Evolutionary conservation across 2,113 vertebrate species (phyloP), one percentile per base, ranked within the genome.

Genomic region (Trachemys scripta): DNA sequence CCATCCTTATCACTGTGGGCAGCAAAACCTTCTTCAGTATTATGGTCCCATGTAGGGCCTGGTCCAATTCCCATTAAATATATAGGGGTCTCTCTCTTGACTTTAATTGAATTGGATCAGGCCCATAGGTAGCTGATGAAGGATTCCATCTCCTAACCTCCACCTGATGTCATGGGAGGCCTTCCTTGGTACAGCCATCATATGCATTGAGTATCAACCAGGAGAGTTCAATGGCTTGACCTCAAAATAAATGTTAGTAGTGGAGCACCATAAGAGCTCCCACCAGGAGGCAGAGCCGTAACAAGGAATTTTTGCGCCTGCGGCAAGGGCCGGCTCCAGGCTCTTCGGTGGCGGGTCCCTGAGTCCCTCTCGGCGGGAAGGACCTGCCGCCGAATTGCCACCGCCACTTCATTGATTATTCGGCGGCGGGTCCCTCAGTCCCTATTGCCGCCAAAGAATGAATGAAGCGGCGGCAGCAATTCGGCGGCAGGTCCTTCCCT

Each of bases 51-150:
- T 94, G 89, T 94, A 83, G 38, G 53, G 69, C 45, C 47, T 90
- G 85, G 56, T 85, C 42, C 87, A 27, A 85, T 81, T 96, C 92
- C 84, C 69, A 91, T 93, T 93, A 95, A 89, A 83, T 82, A 95
- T 94, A 87, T 51, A 90, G 65, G 92, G 79, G 10, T 51, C 19
- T 81, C 56, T 93, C 57, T 27, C 57, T 85, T 82, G 90, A 93
- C 57, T 59, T 95, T 89, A 94, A 95, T 97, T 95, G 45, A 2
- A 22, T 38, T 87, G 86, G 80, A 89, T 89, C 57, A 89, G 90
- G 42, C 90, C 88, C 86, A 87, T 42, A 51, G 42, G 76, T 91
- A 65, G 65, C 0, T 1, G 50, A 35, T 31, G 57, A 76, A 87
- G 31, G 53, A 91, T 95, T 92, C 38, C 89, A 82, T 87, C 45